phyloP scores from a whole-genome alignment of 53 echinoderm and acorn worm genomes.

The Glandiceps talaboti region DNA sequence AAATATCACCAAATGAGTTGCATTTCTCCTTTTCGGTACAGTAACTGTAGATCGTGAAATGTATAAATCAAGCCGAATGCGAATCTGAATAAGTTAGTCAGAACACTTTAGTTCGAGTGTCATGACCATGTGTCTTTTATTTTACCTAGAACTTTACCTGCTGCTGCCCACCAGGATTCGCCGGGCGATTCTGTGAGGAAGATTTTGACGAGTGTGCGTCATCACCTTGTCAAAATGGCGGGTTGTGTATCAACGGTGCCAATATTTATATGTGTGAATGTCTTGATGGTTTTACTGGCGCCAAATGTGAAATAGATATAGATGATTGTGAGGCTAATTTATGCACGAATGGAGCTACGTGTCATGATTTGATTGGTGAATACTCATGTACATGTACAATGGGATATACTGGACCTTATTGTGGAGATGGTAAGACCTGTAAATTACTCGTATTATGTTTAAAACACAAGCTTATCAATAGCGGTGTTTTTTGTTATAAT shows the following conservation, averaged over 20 bases:
- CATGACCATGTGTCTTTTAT: too few relatives aligned
- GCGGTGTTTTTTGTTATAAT: too few relatives aligned
- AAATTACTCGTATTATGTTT: not conserved
- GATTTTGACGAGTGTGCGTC: conserved; percentile 4
- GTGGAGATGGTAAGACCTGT: conserved; percentile 22
- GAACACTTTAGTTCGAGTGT: too few relatives aligned
- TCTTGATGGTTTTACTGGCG: conserved; percentile 38
- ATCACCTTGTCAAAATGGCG: conserved; percentile 2
- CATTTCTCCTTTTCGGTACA: too few relatives aligned
- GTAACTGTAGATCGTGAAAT: too few relatives aligned
- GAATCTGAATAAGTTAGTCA: too few relatives aligned
- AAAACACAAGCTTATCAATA: too few relatives aligned
- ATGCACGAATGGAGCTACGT: conserved; percentile 43
- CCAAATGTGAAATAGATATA: conserved; percentile 40
- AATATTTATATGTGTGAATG: conserved; percentile 45
- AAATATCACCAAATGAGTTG: too few relatives aligned
- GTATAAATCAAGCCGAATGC: too few relatives aligned
- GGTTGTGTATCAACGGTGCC: conserved; percentile 34
- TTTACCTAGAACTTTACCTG: not conserved
- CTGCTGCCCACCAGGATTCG: conserved; percentile 9
- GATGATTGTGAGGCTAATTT: conserved; percentile 51
- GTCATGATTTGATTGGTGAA: conserved; percentile 33
- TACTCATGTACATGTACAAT: conserved; percentile 27
- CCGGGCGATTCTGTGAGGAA: conserved; percentile 6
- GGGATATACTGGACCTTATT: conserved; percentile 31